Evolutionary conservation across 2,113 vertebrate genomes (phyloP), one percentile per base, ranked within the genome.

Genomic region (Haplotaxodon microlepis): DNA sequence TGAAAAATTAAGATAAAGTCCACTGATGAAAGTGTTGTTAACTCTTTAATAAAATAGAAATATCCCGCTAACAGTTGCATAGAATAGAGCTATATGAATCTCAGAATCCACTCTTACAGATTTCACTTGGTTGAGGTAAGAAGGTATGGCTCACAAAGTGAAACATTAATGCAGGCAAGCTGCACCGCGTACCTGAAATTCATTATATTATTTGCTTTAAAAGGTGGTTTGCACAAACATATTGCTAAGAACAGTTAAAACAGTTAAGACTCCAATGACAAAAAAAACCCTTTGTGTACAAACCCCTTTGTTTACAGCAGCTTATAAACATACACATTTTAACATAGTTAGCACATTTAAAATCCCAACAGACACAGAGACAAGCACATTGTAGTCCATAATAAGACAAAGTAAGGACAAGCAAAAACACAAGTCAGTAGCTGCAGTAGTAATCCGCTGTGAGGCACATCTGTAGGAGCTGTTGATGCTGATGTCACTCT

Each of bases 41-140:
- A 85, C 42, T 89, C n/a, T 93, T 93, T 90, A 95, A 92, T 94
- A 47, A 85, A 88, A 89, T 71, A 84, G 82, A 87, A 92, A 91
- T 51, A 34, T 50, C 7, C 80, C 3, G 7, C 79, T 16, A 85
- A 90, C 38, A 80, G 84, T 90, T 94, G 93, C 93, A 95, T 92
- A 95, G 89, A 90, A 78, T 13, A 66, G 61, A 89, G 13, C 27
- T 31, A 38, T 14, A 12, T 80, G 27, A 59, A 90, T 86, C 31
- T 89, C 31, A 84, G 14, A 53, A 57, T 16, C 54, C 17, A 24
- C 16, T 12, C 17, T 51, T 56, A 47, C 9, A 79, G 4, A 53
- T 84, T 50, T 90, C 40, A 84, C 34, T 38, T 71, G 17, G 21
- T 16, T 57, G 79, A 90, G 73, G 81, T 54, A 36, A 76, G n/a